These are phyloP conservation scores for Oligia fasciuncula DNA, from an alignment of 2,888 invertebrate species.

Conservation along the genomic window DNA sequence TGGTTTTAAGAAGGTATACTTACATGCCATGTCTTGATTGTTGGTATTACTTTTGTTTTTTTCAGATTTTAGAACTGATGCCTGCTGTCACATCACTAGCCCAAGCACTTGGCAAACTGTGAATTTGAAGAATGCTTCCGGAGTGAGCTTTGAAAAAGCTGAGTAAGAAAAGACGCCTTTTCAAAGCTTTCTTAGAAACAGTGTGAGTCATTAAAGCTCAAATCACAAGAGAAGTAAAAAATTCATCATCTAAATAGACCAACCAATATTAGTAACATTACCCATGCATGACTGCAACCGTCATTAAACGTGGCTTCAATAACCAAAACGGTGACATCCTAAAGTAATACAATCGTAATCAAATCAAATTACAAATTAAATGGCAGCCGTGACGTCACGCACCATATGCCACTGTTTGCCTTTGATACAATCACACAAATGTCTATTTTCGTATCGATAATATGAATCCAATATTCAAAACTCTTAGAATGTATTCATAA, in stretches of 20 bases:
- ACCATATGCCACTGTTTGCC: slow-evolving; percentile 61
- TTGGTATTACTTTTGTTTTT: not conserved
- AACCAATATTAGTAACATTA: not conserved
- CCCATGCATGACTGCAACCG: slow-evolving; percentile 29
- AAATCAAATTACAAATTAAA: slow-evolving; percentile 65
- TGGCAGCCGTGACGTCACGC: slow-evolving; percentile 56
- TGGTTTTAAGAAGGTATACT: not conserved
- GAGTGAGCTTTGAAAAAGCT: not conserved
- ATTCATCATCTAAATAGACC: not conserved
- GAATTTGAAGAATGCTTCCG: not conserved
- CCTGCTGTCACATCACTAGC: not conserved
- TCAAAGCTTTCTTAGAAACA: not conserved
- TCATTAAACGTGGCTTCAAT: slow-evolving; percentile 9
- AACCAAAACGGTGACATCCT: slow-evolving; percentile 36
- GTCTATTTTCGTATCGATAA: slow-evolving; percentile 34
- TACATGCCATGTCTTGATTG: not conserved
- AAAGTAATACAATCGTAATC: slow-evolving; percentile 55
- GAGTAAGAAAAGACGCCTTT: not conserved
- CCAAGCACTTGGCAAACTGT: not conserved
- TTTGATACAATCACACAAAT: slow-evolving; percentile 51
- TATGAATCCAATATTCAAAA: slow-evolving; percentile 22
- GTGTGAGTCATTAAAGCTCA: not conserved
- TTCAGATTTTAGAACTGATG: not conserved
- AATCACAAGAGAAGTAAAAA: not conserved
- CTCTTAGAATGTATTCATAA: slow-evolving; percentile 21